Evolutionary conservation across 2,888 invertebrate genomes (phyloP), one percentile per base, ranked within the genome.

Genomic region (Cyclophora albipunctata): DNA sequence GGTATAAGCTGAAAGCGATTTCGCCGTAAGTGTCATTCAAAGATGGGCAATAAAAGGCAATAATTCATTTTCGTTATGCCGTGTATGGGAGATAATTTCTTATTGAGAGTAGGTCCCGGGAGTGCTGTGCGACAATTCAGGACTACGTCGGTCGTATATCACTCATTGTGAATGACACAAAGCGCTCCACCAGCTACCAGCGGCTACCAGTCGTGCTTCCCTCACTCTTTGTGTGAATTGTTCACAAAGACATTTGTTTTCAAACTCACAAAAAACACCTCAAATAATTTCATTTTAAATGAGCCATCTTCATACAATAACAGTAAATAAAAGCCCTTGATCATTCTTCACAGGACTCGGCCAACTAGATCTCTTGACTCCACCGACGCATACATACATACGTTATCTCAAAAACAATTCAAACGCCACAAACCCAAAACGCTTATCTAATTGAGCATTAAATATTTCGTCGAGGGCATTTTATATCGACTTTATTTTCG

Each of bases 381-480:
- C 75, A 78, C 72, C 73, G 75, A 75, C 76, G 78, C 78, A 73
- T 77, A 78, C 75, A 73, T 66, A 64, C 75, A 73, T 66, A 64
- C 69, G 72, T 77, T 78, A 78, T 77, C 77, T 78, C 71, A 63
- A 78, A 81, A 83, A 86, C 84, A 83, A 84, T 84, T 82, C 81
- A 75, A 82, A 80, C 80, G 76, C 77, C 78, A 83, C 82, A 79
- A 81, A 82, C 79, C 81, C 75, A 84, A 84, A 86, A 83, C 82
- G 83, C 82, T 85, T 86, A 86, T 85, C 85, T 86, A 87, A 86
- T 86, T 87, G 84, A 86, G 85, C 81, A 84, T 86, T 85, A 86
- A 86, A 84, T 84, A 86, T 84, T 84, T 88, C 87, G 78, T 84
- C 84, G 86, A 81, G 80, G 75, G 75, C 79, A 84, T 84, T 85